These are phyloP conservation scores for Aegotheles bennettii DNA, from an alignment of 2,113 vertebrate genomes.

Conservation along the genomic window DNA sequence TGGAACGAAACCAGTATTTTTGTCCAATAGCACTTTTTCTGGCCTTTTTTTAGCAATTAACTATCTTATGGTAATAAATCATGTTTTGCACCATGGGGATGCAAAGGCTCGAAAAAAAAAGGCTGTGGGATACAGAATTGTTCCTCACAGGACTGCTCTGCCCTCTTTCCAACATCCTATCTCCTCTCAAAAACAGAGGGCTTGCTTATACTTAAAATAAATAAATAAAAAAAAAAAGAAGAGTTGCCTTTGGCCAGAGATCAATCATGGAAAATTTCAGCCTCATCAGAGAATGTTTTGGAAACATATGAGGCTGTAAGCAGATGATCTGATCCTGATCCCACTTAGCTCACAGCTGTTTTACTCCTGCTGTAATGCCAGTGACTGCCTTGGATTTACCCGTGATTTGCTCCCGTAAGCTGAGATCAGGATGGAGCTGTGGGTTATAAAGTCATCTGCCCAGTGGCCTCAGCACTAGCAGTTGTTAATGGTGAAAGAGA, in stretches of 20 bases:
- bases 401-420: background rate
- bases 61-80: background rate
- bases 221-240: background rate
- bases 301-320: constrained; percentile 1
- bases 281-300: constrained; percentile 22
- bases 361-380: background rate
- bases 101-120: background rate
- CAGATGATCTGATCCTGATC: constrained; percentile 29
- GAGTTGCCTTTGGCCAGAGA: constrained; percentile 12
- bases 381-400: background rate
- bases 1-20: background rate
- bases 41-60: background rate
- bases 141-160: background rate
- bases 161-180: background rate
- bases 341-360: constrained; percentile 8
- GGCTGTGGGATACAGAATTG: background rate
- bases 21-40: background rate
- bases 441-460: background rate
- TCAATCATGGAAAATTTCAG: constrained; percentile 2
- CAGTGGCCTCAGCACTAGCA: accelerated
- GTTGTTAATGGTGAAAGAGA: background rate
- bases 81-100: background rate
- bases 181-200: background rate
- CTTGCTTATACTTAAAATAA: background rate
- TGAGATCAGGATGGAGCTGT: accelerated